phyloP scores from a whole-genome alignment of 2,888 invertebrate species.

The Drosophila neotestacea region DNA sequence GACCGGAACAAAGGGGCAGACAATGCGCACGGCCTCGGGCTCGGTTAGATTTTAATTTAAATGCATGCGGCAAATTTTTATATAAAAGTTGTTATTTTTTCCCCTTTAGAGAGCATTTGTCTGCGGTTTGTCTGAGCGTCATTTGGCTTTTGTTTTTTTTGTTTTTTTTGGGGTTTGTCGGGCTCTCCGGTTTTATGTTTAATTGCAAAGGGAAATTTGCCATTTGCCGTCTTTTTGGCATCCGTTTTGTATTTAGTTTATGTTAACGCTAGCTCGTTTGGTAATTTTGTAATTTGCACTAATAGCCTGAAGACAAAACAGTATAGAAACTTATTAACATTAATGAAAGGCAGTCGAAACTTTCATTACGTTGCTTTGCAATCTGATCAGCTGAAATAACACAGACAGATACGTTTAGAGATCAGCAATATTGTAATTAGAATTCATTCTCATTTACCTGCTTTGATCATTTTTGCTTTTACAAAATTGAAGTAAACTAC shows the following conservation, averaged over 20 bases:
- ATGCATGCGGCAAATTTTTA: constrained; percentile 47
- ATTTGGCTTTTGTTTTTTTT: constrained; percentile 8
- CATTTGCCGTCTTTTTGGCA: constrained; percentile 51
- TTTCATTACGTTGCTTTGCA: constrained; percentile 25
- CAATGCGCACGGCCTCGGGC: constrained; percentile 7
- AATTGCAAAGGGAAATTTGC: constrained; percentile 60
- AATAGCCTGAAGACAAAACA: constrained; percentile 40
- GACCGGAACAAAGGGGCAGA: constrained; percentile 28
- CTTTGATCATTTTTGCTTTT: no score
- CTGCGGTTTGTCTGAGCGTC: constrained; percentile 55
- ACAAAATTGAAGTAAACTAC: no score
- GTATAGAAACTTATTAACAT: constrained; percentile 42
- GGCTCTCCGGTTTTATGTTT: constrained; percentile 49
- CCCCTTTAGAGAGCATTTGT: constrained; percentile 38
- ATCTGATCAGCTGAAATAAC: constrained; percentile 22
- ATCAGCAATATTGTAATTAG: background rate
- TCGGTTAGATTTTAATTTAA: constrained; percentile 50
- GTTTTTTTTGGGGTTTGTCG: constrained; percentile 13
- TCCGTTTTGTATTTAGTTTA: constrained; percentile 53
- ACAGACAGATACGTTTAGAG: background rate
- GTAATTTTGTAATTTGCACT: constrained; percentile 54
- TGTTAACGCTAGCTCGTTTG: constrained; percentile 49
- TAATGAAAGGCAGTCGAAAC: constrained; percentile 35
- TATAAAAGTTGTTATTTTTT: constrained; percentile 6
- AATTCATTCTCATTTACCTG: background rate